Evolutionary conservation across 2,888 invertebrate genomes (phyloP), one percentile per base, ranked within the genome.

Genomic region (Imbricaverruca yamaguchii): DNA sequence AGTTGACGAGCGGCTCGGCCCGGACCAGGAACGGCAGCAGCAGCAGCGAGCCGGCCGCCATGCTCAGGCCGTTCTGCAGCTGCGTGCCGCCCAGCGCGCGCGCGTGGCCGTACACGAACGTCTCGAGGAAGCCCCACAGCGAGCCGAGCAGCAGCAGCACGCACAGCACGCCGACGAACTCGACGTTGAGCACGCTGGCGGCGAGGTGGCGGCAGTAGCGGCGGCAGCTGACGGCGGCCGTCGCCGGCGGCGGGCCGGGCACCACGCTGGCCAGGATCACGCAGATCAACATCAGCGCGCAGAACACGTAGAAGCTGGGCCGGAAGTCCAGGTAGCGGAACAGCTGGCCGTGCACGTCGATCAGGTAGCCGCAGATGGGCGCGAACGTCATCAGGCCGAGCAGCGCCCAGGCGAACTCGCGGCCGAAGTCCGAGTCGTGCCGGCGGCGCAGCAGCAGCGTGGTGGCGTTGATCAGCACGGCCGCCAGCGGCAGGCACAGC

Each of bases 1-100:
- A 94, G 88, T 94, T 93, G 63, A 96, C 93, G 63, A 96, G 90
- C 84, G 91, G 91, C 85, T 95, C 95, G 4, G 94, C 93, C 88
- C 92, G 92, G 89, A 91, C 92, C 59, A 94, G 88, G 84, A 92
- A 91, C 10, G 92, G 90, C 78, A 92, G 88, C 3, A 93, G 92
- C 0, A 92, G 92, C 83, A 93, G 85, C 10, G 93, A 92, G 80
- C 92, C 92, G 21, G 91, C 89, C 6, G 92, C 91, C 86, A 92
- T 86, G 53, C 92, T 91, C 80, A 93, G 87, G 0, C 92, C 93
- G 82, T 92, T 89, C 77, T 91, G 87, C n/a, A 91, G 86, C 80
- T 90, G 88, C 81, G 89, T 86, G 63, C 91, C 91, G 84, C 89
- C 88, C 83, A 92, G 86, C 80, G 90, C 90, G 21, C 87, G 85